Evolutionary conservation across 2,113 vertebrate genomes (phyloP).

Genomic region (Cryptomyrus ogoouensis): DNA sequence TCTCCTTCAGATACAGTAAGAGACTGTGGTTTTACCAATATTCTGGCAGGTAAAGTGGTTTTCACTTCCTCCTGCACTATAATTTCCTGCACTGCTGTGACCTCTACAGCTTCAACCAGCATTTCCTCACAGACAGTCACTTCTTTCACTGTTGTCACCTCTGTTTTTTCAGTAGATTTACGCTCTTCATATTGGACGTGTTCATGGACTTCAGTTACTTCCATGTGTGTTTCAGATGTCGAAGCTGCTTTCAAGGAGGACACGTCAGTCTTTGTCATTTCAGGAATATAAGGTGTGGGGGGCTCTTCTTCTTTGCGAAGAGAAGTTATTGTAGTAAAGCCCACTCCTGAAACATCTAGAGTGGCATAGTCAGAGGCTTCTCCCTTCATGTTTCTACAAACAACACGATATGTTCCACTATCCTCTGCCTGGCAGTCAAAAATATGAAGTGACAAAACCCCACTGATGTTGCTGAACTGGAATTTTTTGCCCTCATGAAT

Average conservation of each 20-base stretch:
- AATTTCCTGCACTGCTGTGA: slow-evolving; percentile 56
- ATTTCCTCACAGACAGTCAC: slow-evolving; percentile 33
- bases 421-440: slow-evolving; percentile 81
- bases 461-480: slow-evolving; percentile 77
- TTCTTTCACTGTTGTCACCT: slow-evolving; percentile 1
- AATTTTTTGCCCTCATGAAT: slow-evolving; percentile 79
- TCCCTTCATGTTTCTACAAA: slow-evolving; percentile 85
- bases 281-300: slow-evolving; percentile 71
- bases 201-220: slow-evolving; percentile 65
- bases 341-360: slow-evolving; percentile 78
- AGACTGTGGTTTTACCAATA: slow-evolving; percentile 82
- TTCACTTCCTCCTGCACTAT: slow-evolving; percentile 66
- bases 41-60: slow-evolving; percentile 67
- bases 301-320: slow-evolving; percentile 79
- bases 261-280: slow-evolving; percentile 77
- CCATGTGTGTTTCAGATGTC: slow-evolving; percentile 64
- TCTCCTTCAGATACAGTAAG: slow-evolving; percentile 80
- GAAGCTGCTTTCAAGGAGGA: slow-evolving; percentile 75
- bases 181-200: slow-evolving; percentile 62
- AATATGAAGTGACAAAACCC: slow-evolving; percentile 87
- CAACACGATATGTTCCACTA: slow-evolving; percentile 84
- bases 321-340: slow-evolving; percentile 74
- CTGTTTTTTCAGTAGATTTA: slow-evolving; percentile 55
- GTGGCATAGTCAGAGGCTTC: slow-evolving; percentile 93
- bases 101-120: slow-evolving; percentile 50